Conservation (phyloP, 2,888 invertebrate genomes). For the Dicycla oo region DNA sequence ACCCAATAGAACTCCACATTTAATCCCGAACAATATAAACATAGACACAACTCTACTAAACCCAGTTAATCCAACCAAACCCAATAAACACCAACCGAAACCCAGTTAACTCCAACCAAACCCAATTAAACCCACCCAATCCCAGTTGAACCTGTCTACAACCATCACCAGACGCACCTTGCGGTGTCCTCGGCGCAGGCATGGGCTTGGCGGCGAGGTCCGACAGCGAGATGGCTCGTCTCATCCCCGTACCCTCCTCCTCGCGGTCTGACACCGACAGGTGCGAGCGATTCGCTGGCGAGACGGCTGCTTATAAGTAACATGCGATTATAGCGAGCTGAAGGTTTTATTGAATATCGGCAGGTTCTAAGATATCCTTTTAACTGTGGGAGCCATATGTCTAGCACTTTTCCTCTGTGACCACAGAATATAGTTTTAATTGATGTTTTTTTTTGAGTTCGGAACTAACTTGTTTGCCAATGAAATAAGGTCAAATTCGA, state of each 20-base stretch:
- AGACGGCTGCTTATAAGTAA: slow-evolving; percentile 44
- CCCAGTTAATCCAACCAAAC: background rate
- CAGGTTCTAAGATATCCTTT: background rate
- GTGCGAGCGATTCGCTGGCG: slow-evolving; percentile 79
- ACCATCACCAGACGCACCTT: slow-evolving; percentile 85
- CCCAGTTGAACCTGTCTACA: slow-evolving; percentile 1
- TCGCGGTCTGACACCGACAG: slow-evolving; percentile 81
- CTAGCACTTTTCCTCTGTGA: background rate
- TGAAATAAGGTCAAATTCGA: no score
- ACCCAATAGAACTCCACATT: background rate
- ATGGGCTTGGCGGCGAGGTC: slow-evolving; percentile 92
- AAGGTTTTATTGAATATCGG: background rate
- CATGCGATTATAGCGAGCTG: slow-evolving; percentile 58
- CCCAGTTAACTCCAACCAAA: background rate
- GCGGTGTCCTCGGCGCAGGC: slow-evolving; percentile 91
- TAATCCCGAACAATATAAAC: background rate
- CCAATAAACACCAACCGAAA: background rate
- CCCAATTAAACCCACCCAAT: background rate
- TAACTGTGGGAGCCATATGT: background rate
- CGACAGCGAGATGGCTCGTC: slow-evolving; percentile 95
- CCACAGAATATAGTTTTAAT: background rate
- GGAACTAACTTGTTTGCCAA: no score
- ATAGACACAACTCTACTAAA: background rate
- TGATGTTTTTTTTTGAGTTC: background rate
- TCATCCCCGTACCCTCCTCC: slow-evolving; percentile 91